Conservation (phyloP, 2,113 vertebrate genomes). For the Perca fluviatilis region DNA sequence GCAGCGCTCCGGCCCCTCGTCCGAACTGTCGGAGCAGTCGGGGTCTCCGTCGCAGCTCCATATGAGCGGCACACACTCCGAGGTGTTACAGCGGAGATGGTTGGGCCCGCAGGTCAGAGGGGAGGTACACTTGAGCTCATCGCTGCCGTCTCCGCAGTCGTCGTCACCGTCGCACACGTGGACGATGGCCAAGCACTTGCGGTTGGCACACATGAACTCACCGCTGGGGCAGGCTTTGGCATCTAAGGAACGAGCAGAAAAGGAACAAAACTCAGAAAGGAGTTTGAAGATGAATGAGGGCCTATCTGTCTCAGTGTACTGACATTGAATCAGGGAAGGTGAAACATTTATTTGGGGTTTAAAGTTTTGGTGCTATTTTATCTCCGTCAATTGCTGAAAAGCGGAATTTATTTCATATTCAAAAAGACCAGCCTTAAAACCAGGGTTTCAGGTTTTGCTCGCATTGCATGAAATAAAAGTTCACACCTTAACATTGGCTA, state of each 20-base stretch:
- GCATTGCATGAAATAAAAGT: not conserved
- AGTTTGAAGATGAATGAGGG: not conserved
- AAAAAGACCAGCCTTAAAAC: too few relatives aligned
- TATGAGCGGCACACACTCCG: conserved; percentile 91
- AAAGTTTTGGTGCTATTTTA: not conserved
- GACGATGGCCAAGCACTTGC: conserved; percentile 89
- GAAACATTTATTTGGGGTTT: not conserved
- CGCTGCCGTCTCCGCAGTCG: conserved; percentile 93
- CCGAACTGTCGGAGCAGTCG: conserved; percentile 93
- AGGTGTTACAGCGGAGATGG: conserved; percentile 94
- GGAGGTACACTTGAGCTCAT: conserved; percentile 90
- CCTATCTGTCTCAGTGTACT: not conserved
- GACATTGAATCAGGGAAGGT: not conserved
- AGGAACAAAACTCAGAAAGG: not conserved
- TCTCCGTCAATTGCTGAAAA: not conserved
- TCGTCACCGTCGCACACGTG: conserved; percentile 94
- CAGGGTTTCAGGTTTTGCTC: not conserved
- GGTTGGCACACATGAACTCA: conserved; percentile 96
- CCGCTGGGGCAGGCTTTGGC: conserved; percentile 87
- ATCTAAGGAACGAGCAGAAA: conserved; percentile 62
- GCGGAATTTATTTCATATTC: not conserved
- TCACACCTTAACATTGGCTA: not conserved
- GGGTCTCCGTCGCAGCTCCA: conserved; percentile 96
- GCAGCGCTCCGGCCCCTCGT: conserved; percentile 89
- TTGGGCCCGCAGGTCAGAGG: conserved; percentile 90